phyloP scores from a whole-genome alignment of 2,888 invertebrate genomes.

The Sericinus montela region DNA sequence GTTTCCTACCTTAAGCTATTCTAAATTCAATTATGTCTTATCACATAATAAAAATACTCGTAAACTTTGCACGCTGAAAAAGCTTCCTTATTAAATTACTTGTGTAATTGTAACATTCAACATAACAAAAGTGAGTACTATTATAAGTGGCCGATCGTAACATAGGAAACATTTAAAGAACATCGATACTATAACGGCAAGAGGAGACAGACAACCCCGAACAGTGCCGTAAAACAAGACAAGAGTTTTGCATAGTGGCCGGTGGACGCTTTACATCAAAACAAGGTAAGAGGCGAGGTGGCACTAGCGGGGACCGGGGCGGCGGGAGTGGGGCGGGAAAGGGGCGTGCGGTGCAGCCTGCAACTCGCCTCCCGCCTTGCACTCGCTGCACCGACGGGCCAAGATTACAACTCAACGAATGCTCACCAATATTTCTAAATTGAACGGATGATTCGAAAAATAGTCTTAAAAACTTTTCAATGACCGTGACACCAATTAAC shows the following conservation, averaged over 20 bases:
- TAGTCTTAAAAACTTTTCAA: no score
- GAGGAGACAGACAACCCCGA: conserved; percentile 37
- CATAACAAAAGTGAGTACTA: no score
- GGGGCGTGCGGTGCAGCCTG: conserved; percentile 64
- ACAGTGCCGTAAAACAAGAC: conserved; percentile 14
- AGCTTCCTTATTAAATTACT: no score
- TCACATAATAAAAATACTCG: no score
- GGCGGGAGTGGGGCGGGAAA: conserved; percentile 56
- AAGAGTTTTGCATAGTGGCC: conserved; percentile 66
- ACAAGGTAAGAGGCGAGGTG: conserved; percentile 56
- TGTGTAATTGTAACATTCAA: no score
- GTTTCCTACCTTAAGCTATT: no score
- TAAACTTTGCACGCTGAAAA: no score
- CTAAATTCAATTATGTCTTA: no score
- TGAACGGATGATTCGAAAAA: no score
- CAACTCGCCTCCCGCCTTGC: conserved; percentile 36
- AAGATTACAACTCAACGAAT: conserved; percentile 11
- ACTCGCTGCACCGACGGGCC: conserved; percentile 51
- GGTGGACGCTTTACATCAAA: conserved; percentile 75
- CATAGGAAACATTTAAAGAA: conserved; percentile 5
- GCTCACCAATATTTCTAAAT: conserved; percentile 21
- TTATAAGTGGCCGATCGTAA: no score
- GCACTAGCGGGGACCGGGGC: conserved; percentile 29
- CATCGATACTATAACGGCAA: conserved; percentile 30
- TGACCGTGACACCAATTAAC: no score